These are phyloP conservation scores for Glaucomys volans DNA, from an alignment of 2,113 vertebrate genomes.

Conservation along the genomic window DNA sequence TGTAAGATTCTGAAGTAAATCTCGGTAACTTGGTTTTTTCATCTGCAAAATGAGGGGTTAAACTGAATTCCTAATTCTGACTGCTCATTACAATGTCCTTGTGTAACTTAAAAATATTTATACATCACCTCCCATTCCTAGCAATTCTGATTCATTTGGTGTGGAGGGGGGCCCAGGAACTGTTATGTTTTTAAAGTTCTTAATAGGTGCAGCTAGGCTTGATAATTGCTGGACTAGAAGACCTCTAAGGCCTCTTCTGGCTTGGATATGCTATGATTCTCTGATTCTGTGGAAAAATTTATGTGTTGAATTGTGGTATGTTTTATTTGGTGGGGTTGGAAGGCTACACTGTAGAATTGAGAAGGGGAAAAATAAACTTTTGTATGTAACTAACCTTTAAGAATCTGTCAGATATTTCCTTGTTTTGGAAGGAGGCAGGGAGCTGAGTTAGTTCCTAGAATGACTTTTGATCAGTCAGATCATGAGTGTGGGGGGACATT, in stretches of 20 bases:
- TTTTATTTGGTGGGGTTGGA: constrained; percentile 58
- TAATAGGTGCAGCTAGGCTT: constrained; percentile 11
- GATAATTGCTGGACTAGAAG: constrained; percentile 23
- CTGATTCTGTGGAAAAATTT: constrained; percentile 51
- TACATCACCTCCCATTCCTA: background rate
- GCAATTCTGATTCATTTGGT: constrained; percentile 42
- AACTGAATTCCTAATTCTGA: constrained; percentile 31
- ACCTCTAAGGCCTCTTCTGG: background rate
- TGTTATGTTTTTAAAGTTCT: background rate
- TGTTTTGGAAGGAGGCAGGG: constrained; percentile 28
- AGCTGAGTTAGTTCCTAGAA: constrained; percentile 34
- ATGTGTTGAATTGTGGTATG: constrained; percentile 35
- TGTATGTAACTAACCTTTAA: constrained; percentile 33
- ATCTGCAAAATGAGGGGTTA: constrained; percentile 41
- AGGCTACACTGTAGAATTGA: constrained; percentile 46
- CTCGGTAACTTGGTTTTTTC: constrained; percentile 6
- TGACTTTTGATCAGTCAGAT: constrained; percentile 2
- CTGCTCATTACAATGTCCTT: constrained; percentile 25
- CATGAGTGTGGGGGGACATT: background rate
- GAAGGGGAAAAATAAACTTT: constrained; percentile 20
- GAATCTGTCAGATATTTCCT: constrained; percentile 46
- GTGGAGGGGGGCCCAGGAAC: background rate
- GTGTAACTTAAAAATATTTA: constrained; percentile 2
- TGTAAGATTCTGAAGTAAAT: constrained; percentile 53
- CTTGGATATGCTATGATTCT: background rate